Evolutionary conservation across 2,888 invertebrate species (phyloP), one percentile per base, ranked within the genome.

Genomic region (Heliconius charithonia): DNA sequence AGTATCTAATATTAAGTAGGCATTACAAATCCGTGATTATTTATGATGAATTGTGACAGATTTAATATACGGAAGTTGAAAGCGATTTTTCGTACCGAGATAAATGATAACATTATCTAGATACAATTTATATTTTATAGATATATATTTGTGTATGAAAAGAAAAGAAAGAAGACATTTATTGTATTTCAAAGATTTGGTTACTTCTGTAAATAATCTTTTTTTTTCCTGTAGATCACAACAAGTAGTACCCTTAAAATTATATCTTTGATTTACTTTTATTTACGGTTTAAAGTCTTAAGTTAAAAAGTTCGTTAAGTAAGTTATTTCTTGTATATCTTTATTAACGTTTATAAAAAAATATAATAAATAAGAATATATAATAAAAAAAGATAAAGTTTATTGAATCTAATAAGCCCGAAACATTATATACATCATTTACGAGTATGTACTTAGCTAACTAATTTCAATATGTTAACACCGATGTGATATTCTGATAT

Each of bases 1-100:
- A 74, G 73, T 29, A 29, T 29, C 29, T 74, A 37, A 73, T 27
- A 51, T 71, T 71, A 74, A 63, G 63, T 63, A 63, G 62, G 41
- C 62, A 62, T 63, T 74, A 62, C 73, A 74, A 62, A 63, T 63
- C 73, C 62, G 37, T 63, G 63, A 63, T 63, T 73, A 63, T 27
- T 25, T 74, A 63, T 74, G 74, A 74, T 74, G 45, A 74, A 74
- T 74, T 74, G 73, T 62, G 74, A 74, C 63, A 63, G 74, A 74
- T 74, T 63, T 63, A 74, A 63, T 63, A 45, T 74, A 63, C 22
- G 74, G 74, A 63, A 74, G 74, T 37, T n/a, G 25, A 41, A 65
- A 45, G 19, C 3, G 41, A 41, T 65, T 74, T 41, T 74, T 41
- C 41, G 12, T 45, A 45, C 12, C 41, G 22, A 41, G 12, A 65